A percentile compares a stretch with the other conserved stretches of the same genome.
Conservation (phyloP, 1,140 invertebrate genomes). For the Drosophila novamexicana region DNA sequence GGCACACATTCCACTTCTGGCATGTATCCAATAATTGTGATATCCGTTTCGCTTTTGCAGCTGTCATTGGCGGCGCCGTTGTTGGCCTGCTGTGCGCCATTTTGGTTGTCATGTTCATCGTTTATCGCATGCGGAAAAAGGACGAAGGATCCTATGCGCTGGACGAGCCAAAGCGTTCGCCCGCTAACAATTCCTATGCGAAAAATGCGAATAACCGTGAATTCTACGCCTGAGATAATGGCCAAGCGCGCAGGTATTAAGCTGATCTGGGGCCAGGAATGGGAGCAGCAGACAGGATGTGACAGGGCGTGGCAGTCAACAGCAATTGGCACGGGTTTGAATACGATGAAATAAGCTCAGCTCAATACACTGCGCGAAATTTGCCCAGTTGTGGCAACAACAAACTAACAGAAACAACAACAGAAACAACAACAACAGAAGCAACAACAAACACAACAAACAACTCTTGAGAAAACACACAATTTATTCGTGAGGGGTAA, state of each 20-base stretch:
- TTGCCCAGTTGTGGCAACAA: constrained; percentile 29
- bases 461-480: constrained; percentile 61
- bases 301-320: constrained; percentile 16
- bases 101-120: constrained; percentile 99
- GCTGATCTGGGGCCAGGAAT: constrained; percentile 29
- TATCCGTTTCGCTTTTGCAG: constrained; percentile 85
- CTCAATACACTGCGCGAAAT: constrained; percentile 73
- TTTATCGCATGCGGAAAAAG: constrained; percentile 99
- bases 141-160: constrained; percentile 99
- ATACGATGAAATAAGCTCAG: constrained; percentile 41
- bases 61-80: constrained; percentile 98
- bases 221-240: constrained; percentile 95
- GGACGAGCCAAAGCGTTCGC: constrained; percentile 97
- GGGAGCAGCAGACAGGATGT: neutral
- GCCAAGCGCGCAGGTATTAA: constrained; percentile 78
- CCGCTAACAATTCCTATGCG: constrained; percentile 94
- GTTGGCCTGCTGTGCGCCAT: constrained; percentile 98
- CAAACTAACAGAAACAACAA: constrained; percentile 37
- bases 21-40: neutral
- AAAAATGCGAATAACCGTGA: constrained; percentile 95
- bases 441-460: constrained; percentile 45
- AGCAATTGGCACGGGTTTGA: constrained; percentile 35
- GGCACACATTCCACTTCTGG: no score
- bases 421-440: constrained; percentile 12
- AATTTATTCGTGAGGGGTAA: constrained; percentile 71